These are phyloP conservation scores for Semotilus atromaculatus DNA, from an alignment of 2,797 vertebrate species.

Conservation along the genomic window DNA sequence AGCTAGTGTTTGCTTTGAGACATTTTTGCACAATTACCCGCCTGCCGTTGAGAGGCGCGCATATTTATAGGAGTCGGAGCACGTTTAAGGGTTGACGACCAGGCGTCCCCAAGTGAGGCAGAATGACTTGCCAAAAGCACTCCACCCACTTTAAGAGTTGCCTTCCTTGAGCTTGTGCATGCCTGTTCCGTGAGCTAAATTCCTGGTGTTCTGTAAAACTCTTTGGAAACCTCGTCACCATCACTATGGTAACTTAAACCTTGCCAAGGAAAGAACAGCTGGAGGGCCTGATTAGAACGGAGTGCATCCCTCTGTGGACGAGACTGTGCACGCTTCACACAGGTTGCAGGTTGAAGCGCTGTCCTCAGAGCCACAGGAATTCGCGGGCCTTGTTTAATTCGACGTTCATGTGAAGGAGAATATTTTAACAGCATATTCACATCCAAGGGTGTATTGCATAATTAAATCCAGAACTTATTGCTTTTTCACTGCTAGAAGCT, in stretches of 20 bases:
- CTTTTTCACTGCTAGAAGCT: constrained; percentile 23
- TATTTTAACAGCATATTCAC: constrained; percentile 27
- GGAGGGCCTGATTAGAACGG: constrained; percentile 71
- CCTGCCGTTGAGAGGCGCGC: constrained; percentile 16
- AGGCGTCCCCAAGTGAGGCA: constrained; percentile 20
- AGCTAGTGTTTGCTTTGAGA: constrained; percentile 15
- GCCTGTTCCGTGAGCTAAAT: constrained; percentile 71
- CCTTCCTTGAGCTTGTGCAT: constrained; percentile 67
- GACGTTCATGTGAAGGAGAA: constrained; percentile 6
- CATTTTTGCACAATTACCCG: constrained; percentile 21
- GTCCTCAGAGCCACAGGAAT: constrained; percentile 34
- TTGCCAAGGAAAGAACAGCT: constrained; percentile 69
- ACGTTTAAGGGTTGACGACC: constrained; percentile 32
- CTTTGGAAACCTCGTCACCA: constrained; percentile 61
- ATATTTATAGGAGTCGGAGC: constrained; percentile 21
- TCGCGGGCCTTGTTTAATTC: constrained; percentile 1
- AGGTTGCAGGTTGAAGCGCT: constrained; percentile 40
- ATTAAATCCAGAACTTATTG: constrained; percentile 26
- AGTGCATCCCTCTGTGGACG: constrained; percentile 54
- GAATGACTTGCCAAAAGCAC: constrained; percentile 40
- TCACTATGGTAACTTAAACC: constrained; percentile 71
- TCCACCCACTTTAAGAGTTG: constrained; percentile 43
- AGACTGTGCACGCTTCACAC: constrained; percentile 53
- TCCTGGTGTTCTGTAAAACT: constrained; percentile 56
- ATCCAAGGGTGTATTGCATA: constrained; percentile 34